Evolutionary conservation across 2,113 vertebrate genomes (phyloP).

Genomic region (Azemiops feae): DNA sequence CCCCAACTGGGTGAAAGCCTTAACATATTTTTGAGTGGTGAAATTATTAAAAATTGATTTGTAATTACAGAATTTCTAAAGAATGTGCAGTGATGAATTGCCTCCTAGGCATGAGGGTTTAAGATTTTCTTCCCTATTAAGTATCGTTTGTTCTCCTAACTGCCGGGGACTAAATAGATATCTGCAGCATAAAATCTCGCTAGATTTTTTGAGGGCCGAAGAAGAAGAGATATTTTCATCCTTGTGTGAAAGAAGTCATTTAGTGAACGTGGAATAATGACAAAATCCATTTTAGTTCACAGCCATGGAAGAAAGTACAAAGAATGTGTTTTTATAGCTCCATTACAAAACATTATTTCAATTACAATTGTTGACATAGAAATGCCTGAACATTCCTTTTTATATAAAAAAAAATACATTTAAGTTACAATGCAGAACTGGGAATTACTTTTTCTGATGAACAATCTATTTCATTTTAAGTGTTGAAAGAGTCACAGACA

Average conservation of each 20-base stretch:
- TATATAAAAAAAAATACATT: neutral
- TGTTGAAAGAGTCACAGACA: neutral
- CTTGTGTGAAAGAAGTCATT: conserved; percentile 5
- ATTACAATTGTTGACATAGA: conserved; percentile 2
- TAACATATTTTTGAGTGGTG: conserved; percentile 29
- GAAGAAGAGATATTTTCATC: neutral
- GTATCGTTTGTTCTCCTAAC: conserved; percentile 28
- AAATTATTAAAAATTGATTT: conserved; percentile 28
- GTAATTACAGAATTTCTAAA: conserved; percentile 26
- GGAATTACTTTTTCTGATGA: neutral
- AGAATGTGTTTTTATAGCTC: neutral
- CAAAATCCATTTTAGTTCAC: conserved; percentile 11
- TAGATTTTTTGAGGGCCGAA: neutral
- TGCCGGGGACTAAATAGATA: neutral
- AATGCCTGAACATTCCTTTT: conserved; percentile 2
- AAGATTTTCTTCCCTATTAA: neutral
- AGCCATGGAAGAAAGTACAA: conserved; percentile 20
- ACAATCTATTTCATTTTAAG: conserved; percentile 2
- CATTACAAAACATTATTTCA: conserved; percentile 33
- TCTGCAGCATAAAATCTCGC: neutral
- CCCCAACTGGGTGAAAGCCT: neutral
- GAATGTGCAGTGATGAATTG: conserved; percentile 29
- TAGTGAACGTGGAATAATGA: neutral
- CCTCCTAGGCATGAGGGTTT: neutral
- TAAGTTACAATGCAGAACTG: neutral